Base-by-base conservation (phyloP, 1,140 invertebrate genomes). In the Drosophila sturtevanti region DNA sequence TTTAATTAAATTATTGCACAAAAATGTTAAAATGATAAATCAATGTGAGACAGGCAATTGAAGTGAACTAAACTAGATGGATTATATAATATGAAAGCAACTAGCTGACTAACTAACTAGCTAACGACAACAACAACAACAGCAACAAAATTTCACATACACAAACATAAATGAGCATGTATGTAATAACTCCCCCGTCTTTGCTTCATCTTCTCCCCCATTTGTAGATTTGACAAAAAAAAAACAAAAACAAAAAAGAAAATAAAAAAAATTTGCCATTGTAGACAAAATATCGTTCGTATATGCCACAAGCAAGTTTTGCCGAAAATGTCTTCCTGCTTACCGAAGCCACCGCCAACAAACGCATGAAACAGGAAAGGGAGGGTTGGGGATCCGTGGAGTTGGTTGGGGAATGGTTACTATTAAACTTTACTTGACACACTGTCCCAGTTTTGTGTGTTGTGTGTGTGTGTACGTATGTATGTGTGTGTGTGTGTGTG, bases 1-100 rank as follows among this genome's bases (percentile, higher is more conserved):
- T 87, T 87, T 73, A 89, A 87, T 89, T 72, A 77, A 82, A 79
- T 82, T 79, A 82, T 89, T 89, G 72, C 79, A 79, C 71, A 70
- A 76, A 72, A 62, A 55, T 61, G 63, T 72, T 81, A 63, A 48
- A 70, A 52, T 79, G 76, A 87, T 89, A 89, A 89, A 89, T 87
- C 82, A 87, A 87, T 87, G 65, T 66, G n/a, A 52, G 12, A 62
- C 44, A 41, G 63, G 54, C 62, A 38, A 54, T 70, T 63, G 62
- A 54, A 71, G 72, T 37, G 38, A 59, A 52, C 59, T 48, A 48
- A 48, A 48, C 41, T 48, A 48, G 48, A 67, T 62, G 48, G 60
- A 68, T 85, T 86, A 87, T 44, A 82, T 89, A 87, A 87, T 48
- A 21, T 71, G 51, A 44, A 22, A 16, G 52, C 55, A 52, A 38